A percentile compares a stretch with the other conserved stretches of the same genome.
These are phyloP conservation scores for Henricia sp. DNA, from an alignment of 53 echinoderm and acorn worm species.

Conservation along the genomic window DNA sequence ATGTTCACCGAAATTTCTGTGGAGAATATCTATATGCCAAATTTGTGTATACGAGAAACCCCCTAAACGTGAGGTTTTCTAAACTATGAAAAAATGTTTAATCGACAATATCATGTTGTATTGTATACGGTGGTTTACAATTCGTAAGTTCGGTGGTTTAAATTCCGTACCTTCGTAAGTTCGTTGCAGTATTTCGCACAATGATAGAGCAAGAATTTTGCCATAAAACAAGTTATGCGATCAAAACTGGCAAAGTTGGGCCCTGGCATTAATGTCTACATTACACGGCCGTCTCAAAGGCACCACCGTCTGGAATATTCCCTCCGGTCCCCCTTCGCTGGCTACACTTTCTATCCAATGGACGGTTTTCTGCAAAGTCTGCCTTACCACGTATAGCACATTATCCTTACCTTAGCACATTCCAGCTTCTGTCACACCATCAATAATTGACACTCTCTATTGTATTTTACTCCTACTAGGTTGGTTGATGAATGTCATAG, in stretches of 20 bases:
- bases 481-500: slow-evolving; percentile 36
- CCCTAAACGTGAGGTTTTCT: background rate
- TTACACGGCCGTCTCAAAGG: slow-evolving; percentile 80
- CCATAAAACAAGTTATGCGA: slow-evolving; percentile 17
- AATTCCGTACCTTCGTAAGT: slow-evolving; percentile 55
- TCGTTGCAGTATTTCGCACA: slow-evolving; percentile 84
- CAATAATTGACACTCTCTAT: background rate
- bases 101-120: background rate
- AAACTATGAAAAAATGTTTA: background rate
- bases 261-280: slow-evolving; percentile 75
- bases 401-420: slow-evolving; percentile 60
- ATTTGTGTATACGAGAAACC: background rate
- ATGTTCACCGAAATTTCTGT: background rate
- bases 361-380: slow-evolving; percentile 96
- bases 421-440: background rate
- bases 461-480: background rate
- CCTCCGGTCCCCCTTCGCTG: slow-evolving; percentile 79
- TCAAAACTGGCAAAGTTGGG: slow-evolving; percentile 95
- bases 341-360: slow-evolving; percentile 94
- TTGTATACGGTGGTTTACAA: too few relatives aligned
- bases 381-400: slow-evolving; percentile 92
- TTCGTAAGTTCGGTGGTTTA: slow-evolving; percentile 26
- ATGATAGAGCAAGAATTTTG: slow-evolving; percentile 41
- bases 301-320: slow-evolving; percentile 61
- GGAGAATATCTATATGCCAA: background rate